These are phyloP conservation scores for Balanococcus diminutus DNA, from an alignment of 2,888 invertebrate genomes.

Conservation along the genomic window DNA sequence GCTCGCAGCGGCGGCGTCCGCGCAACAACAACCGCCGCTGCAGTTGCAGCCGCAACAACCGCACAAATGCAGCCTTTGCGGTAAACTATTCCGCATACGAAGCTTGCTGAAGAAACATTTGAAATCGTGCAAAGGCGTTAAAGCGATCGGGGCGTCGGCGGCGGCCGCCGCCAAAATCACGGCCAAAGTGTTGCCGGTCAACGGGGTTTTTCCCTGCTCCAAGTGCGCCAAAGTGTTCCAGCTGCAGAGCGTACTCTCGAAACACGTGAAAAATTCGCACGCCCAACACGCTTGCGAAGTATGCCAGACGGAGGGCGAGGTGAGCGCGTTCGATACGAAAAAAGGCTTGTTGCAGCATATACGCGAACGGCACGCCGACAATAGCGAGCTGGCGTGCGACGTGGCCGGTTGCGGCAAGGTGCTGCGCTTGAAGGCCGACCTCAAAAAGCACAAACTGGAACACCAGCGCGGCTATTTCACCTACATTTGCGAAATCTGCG, in stretches of 20 bases:
- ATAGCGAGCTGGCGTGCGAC: conserved; percentile 65
- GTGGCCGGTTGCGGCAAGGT: conserved; percentile 64
- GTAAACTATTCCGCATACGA: conserved; percentile 64
- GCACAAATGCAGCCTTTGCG: conserved; percentile 56
- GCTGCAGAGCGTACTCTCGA: conserved; percentile 64
- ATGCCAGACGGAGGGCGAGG: conserved; percentile 64
- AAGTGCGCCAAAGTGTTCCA: conserved; percentile 67
- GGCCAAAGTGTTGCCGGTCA: conserved; percentile 58
- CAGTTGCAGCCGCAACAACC: neutral
- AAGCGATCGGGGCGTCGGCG: conserved; percentile 56
- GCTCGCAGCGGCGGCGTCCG: neutral
- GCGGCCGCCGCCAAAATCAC: conserved; percentile 57
- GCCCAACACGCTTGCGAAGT: conserved; percentile 67
- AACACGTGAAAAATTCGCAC: conserved; percentile 65
- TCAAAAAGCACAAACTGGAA: conserved; percentile 65
- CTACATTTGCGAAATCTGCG: conserved; percentile 66
- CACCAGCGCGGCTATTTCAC: conserved; percentile 60
- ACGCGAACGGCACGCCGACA: conserved; percentile 63
- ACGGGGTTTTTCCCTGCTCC: conserved; percentile 63
- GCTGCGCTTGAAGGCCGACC: conserved; percentile 65
- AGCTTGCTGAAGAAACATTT: conserved; percentile 67
- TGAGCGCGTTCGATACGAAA: conserved; percentile 62
- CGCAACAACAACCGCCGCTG: neutral
- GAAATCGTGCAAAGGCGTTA: conserved; percentile 64
- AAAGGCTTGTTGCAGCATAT: conserved; percentile 68